phyloP scores from a whole-genome alignment of 2,888 invertebrate species.

The Caenorhabditis sp. region DNA sequence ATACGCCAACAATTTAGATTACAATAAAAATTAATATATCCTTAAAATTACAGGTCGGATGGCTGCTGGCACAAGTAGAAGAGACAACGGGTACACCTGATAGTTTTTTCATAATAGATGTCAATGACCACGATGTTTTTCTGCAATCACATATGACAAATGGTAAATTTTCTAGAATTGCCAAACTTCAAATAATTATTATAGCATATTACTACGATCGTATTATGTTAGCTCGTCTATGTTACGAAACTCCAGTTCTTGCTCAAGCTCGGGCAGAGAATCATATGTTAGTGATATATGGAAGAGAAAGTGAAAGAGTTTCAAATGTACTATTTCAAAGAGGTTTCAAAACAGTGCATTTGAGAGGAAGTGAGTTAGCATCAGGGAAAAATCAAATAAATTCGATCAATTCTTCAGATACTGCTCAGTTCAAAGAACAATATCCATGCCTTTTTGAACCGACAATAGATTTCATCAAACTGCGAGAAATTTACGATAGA shows the following conservation, averaged over 20 bases:
- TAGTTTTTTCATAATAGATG: constrained; percentile 39
- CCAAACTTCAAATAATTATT: background rate
- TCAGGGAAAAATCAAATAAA: background rate
- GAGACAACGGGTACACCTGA: background rate
- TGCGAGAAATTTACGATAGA: constrained; percentile 30
- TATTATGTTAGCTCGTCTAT: constrained; percentile 35
- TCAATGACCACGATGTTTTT: constrained; percentile 41
- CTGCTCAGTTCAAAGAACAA: constrained; percentile 34
- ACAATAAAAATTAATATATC: too few species aligned
- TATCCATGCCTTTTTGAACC: constrained; percentile 45
- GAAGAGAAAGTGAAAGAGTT: constrained; percentile 37
- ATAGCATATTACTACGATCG: constrained; percentile 46
- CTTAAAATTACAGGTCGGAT: constrained; percentile 35
- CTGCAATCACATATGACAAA: constrained; percentile 23
- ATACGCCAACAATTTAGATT: too few species aligned
- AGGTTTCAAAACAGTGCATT: constrained; percentile 44
- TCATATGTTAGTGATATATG: constrained; percentile 29
- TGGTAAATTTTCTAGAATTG: background rate
- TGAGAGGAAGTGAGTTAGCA: constrained; percentile 47
- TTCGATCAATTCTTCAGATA: constrained; percentile 39
- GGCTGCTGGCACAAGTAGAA: constrained; percentile 32
- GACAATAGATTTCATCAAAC: constrained; percentile 21
- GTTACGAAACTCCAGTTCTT: constrained; percentile 36
- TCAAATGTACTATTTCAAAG: constrained; percentile 45
- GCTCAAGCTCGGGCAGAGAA: constrained; percentile 21